phyloP scores from a whole-genome alignment of 2,888 invertebrate genomes.

The Diplazon laetatorius region DNA sequence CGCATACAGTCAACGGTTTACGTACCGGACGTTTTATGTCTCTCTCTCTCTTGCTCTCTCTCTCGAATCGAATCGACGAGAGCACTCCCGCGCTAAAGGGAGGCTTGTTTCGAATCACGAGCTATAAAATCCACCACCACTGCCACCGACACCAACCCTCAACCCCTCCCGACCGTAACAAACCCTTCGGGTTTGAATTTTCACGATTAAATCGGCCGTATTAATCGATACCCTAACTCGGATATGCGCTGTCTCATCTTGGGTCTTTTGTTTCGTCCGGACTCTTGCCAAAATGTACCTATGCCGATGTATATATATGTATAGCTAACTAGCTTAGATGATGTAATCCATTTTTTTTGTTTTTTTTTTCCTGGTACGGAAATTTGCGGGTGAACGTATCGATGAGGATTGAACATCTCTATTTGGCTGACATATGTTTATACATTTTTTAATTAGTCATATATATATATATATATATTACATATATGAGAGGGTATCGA shows the following conservation, averaged over 20 bases:
- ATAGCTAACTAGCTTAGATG: too few relatives aligned
- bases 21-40: slow-evolving; percentile 25
- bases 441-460: too few relatives aligned
- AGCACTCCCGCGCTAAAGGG: too few relatives aligned
- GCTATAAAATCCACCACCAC: slow-evolving; percentile 64
- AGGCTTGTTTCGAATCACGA: slow-evolving; percentile 60
- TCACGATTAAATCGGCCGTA: slow-evolving; percentile 79
- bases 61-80: too few relatives aligned
- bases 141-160: slow-evolving; percentile 23
- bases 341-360: too few relatives aligned
- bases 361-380: too few relatives aligned
- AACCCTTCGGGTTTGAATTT: slow-evolving; percentile 70
- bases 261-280: slow-evolving; percentile 41
- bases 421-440: too few relatives aligned
- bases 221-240: slow-evolving; percentile 69
- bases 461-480: too few relatives aligned
- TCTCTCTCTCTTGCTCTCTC: slow-evolving; percentile 16
- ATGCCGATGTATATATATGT: too few relatives aligned
- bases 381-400: too few relatives aligned
- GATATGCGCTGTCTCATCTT: slow-evolving; percentile 45
- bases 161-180: not conserved
- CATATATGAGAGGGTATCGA: too few relatives aligned
- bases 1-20: slow-evolving; percentile 13
- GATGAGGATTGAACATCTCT: too few relatives aligned
- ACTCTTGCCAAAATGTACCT: slow-evolving; percentile 58